phyloP scores from a whole-genome alignment of 2,113 vertebrate genomes.

The Formicarius rufipectus region DNA sequence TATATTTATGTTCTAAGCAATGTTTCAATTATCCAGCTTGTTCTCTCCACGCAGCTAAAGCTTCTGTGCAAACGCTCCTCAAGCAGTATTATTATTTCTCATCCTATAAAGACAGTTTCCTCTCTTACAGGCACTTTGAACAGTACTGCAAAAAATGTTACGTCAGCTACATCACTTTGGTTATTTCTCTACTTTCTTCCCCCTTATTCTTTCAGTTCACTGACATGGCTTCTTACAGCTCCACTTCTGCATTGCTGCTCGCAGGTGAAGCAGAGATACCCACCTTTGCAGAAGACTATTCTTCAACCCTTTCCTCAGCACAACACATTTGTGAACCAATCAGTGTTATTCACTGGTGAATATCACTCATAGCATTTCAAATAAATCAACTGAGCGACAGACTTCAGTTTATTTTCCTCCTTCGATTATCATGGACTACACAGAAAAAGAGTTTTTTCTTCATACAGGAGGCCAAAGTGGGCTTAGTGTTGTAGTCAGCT shows the following conservation, averaged over 20 bases:
- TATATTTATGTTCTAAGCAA: background rate
- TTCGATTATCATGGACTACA: background rate
- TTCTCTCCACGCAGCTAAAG: background rate
- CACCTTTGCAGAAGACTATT: background rate
- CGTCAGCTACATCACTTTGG: background rate
- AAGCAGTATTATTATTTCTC: background rate
- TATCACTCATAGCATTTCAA: background rate
- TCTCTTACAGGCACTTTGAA: background rate
- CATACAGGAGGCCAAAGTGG: fast-evolving
- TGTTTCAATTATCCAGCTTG: background rate
- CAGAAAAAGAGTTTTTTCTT: background rate
- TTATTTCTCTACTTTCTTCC: background rate
- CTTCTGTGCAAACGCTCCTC: background rate
- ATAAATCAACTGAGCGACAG: background rate
- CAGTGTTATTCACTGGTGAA: background rate
- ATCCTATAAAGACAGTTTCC: background rate
- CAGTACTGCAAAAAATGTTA: background rate
- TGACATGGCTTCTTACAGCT: background rate
- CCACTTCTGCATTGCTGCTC: background rate
- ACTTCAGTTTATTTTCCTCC: background rate
- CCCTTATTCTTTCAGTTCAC: background rate
- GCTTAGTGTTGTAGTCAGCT: background rate
- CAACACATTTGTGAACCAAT: background rate
- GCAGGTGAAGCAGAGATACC: background rate
- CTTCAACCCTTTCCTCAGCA: background rate